Evolutionary conservation across 2,113 vertebrate species (phyloP).

Genomic region (Rhinolophus sinicus): DNA sequence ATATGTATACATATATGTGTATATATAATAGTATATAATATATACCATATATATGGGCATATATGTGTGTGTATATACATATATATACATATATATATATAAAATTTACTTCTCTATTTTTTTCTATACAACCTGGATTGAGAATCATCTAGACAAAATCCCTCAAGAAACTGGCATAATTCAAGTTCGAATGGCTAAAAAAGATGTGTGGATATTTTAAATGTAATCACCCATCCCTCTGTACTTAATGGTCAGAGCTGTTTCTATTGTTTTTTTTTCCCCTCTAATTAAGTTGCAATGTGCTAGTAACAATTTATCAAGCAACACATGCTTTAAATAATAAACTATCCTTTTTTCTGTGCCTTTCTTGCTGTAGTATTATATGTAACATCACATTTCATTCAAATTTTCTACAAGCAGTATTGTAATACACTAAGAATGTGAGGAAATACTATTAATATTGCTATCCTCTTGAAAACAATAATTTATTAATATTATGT

Average conservation of each 20-base stretch:
- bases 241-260: neutral
- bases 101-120: neutral
- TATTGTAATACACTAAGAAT: slow-evolving; percentile 25
- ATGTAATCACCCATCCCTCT: slow-evolving; percentile 51
- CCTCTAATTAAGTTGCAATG: neutral
- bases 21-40: no score
- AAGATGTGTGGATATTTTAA: slow-evolving; percentile 35
- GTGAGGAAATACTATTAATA: neutral
- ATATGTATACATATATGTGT: no score
- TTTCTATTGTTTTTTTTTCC: slow-evolving; percentile 28
- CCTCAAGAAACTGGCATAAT: slow-evolving; percentile 20
- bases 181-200: slow-evolving; percentile 42
- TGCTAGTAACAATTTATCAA: slow-evolving; percentile 23
- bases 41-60: no score
- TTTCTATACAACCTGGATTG: neutral
- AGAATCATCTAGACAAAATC: neutral
- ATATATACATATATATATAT: no score
- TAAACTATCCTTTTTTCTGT: slow-evolving; percentile 7
- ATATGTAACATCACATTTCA: neutral
- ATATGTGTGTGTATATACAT: no score
- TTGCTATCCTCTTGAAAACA: slow-evolving; percentile 24
- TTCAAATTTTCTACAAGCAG: neutral
- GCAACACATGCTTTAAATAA: neutral
- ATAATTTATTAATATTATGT: slow-evolving; percentile 29
- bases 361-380: neutral